These are phyloP conservation scores for Lates japonicus DNA, from an alignment of 2,797 vertebrate genomes.

Conservation along the genomic window DNA sequence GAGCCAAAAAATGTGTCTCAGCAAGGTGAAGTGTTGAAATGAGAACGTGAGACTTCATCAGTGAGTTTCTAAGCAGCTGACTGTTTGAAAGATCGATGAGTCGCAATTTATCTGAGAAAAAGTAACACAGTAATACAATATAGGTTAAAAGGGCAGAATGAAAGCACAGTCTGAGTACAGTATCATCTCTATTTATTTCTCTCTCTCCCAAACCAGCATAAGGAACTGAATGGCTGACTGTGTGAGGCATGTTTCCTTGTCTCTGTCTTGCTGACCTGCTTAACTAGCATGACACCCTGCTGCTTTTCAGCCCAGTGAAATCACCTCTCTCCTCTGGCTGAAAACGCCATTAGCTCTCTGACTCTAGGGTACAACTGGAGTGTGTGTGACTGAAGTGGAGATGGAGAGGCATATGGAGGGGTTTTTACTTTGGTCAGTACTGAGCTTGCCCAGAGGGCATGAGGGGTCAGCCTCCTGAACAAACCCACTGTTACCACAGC, in stretches of 20 bases:
- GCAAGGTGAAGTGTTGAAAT: conserved; percentile 9
- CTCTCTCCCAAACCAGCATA: conserved; percentile 15
- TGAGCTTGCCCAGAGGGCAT: conserved; percentile 83
- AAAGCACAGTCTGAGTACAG: conserved; percentile 16
- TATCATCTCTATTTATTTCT: conserved; percentile 29
- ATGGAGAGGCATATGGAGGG: conserved; percentile 83
- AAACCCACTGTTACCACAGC: conserved; percentile 83
- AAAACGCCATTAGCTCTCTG: conserved; percentile 78
- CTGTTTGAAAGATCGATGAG: conserved; percentile 6
- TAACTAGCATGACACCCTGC: conserved; percentile 80
- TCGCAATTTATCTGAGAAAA: background rate
- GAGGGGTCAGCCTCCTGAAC: conserved; percentile 83
- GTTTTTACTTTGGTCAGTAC: conserved; percentile 82
- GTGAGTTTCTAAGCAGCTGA: conserved; percentile 14
- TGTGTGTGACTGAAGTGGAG: conserved; percentile 75
- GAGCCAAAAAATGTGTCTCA: conserved; percentile 12
- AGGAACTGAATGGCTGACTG: conserved; percentile 49
- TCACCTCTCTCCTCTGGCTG: conserved; percentile 70
- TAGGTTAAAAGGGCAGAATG: conserved; percentile 10
- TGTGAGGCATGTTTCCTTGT: conserved; percentile 67
- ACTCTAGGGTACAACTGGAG: conserved; percentile 74
- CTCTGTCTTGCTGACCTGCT: conserved; percentile 76
- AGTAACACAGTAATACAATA: background rate
- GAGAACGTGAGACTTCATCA: conserved; percentile 1
- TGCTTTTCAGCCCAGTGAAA: conserved; percentile 69